A percentile compares a stretch with the other conserved stretches of the same genome.
Evolutionary conservation across 2,888 invertebrate genomes (phyloP).

Genomic region (Notodonta ziczac): DNA sequence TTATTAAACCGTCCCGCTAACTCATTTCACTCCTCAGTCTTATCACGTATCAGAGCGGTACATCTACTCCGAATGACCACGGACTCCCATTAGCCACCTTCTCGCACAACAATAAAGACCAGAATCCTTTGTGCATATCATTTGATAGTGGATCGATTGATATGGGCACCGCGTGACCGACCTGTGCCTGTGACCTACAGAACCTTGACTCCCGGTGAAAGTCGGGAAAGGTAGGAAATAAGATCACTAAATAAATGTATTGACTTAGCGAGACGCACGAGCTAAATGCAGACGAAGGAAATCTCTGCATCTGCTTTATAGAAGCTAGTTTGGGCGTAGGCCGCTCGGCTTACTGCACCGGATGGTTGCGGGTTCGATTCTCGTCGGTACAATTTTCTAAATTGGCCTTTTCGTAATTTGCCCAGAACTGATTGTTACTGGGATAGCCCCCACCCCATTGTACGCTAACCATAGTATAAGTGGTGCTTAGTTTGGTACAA

Average conservation of each 20-base stretch:
- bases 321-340: too few relatives aligned
- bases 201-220: slow-evolving; percentile 73
- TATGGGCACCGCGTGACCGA: slow-evolving; percentile 64
- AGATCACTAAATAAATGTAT: slow-evolving; percentile 19
- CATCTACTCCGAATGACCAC: slow-evolving; percentile 41
- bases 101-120: slow-evolving; percentile 35
- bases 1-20: slow-evolving; percentile 45
- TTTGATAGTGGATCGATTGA: slow-evolving; percentile 57
- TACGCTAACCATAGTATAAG: too few relatives aligned
- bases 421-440: too few relatives aligned
- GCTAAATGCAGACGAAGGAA: too few relatives aligned
- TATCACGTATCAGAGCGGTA: slow-evolving; percentile 61
- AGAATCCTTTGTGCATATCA: slow-evolving; percentile 30
- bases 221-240: slow-evolving; percentile 56
- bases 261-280: too few relatives aligned
- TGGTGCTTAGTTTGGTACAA: too few relatives aligned
- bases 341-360: too few relatives aligned
- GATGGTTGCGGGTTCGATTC: too few relatives aligned
- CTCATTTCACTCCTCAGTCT: slow-evolving; percentile 50
- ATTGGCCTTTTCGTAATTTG: too few relatives aligned
- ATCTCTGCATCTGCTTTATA: too few relatives aligned
- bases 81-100: slow-evolving; percentile 34
- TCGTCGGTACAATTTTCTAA: too few relatives aligned
- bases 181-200: slow-evolving; percentile 77
- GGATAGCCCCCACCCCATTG: too few relatives aligned